These are phyloP conservation scores for Hydriomena furcata DNA, from an alignment of 2,888 invertebrate species.

Conservation along the genomic window DNA sequence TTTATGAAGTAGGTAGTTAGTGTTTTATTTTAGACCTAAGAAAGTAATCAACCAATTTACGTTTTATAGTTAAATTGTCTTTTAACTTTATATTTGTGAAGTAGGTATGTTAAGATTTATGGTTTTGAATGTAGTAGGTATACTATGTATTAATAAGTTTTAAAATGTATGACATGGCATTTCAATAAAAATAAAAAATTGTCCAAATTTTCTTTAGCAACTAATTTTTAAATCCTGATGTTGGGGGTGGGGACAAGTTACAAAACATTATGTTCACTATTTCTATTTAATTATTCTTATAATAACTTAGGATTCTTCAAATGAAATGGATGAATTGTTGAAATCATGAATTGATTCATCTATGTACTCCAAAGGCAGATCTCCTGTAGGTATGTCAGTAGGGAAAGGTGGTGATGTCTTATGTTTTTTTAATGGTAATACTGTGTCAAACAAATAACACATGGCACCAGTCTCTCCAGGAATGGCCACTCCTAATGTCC, in stretches of 20 bases:
- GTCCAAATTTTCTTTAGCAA: not conserved
- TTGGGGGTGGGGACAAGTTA: not conserved
- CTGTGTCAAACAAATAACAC: constrained; percentile 92
- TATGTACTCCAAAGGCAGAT: constrained; percentile 88
- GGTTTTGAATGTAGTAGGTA: constrained; percentile 6
- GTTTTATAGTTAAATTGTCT: constrained; percentile 5
- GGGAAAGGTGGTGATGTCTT: constrained; percentile 89
- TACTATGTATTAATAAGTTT: constrained; percentile 10
- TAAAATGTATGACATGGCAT: constrained; percentile 28
- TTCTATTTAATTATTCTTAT: not conserved
- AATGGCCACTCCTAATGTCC: constrained; percentile 91
- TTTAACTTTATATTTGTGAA: constrained; percentile 5
- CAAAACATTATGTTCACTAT: not conserved
- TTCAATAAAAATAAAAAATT: constrained; percentile 23
- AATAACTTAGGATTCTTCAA: constrained; percentile 63
- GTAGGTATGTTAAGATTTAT: constrained; percentile 1
- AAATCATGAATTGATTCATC: constrained; percentile 90
- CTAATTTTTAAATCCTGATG: not conserved
- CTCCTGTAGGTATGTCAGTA: constrained; percentile 87
- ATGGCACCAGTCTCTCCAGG: constrained; percentile 93
- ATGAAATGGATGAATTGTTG: constrained; percentile 87
- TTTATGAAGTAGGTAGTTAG: constrained; percentile 6
- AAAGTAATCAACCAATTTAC: constrained; percentile 14
- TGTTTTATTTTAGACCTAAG: constrained; percentile 8
- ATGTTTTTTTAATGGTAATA: constrained; percentile 85